Base-by-base conservation (phyloP, 2,888 invertebrate species). In the Maniola hyperantus region DNA sequence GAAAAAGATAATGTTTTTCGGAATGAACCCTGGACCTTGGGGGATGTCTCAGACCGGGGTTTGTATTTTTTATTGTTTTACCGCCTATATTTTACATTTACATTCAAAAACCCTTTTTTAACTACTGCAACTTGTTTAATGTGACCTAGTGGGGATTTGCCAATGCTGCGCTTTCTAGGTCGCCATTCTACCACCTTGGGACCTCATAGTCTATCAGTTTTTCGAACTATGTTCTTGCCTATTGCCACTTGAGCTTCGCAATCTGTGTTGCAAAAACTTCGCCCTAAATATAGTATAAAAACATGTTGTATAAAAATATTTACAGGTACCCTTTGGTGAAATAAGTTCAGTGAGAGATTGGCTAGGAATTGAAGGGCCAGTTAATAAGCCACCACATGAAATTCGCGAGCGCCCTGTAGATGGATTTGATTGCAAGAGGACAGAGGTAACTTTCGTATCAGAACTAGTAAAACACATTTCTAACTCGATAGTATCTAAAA, bases 11-110 rank as follows among this genome's bases (percentile, higher is more conserved):
- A 87, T 99, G 74, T 97, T 97, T 81, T 93, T 99, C 69, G 98
- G 98, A 6, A 98, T 99, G 97, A 99, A 99, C 89, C 98, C 98
- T 13, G 98, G 98, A n/a, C 98, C 98, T 0, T 98, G 96, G 95
- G 98, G 98, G 71, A 98, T 98, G 98, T 96, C 96, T 36, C 98
- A 99, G 87, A 98, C 97, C 74, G 98, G 98, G 76, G 97, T 97
- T 93, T 33, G 64, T 68, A 42, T 0, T 48, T 48, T 48, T 26
- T 5, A n/a, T 11, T 20, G 10, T 50, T 10, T 6, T 15, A 7
- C 2, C 13, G 6, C 46, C 7, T 20, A 48, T 34, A 15, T 7
- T 33, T 44, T 26, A 4, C 6, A 26, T 33, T 44, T 26, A 4
- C 6, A 26, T 20, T 36, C 42, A 33, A 59, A 11, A 44, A 13